Evolutionary conservation across 2,113 vertebrate species (phyloP), one percentile per base, ranked within the genome.

Genomic region (Rhipidura dahli): DNA sequence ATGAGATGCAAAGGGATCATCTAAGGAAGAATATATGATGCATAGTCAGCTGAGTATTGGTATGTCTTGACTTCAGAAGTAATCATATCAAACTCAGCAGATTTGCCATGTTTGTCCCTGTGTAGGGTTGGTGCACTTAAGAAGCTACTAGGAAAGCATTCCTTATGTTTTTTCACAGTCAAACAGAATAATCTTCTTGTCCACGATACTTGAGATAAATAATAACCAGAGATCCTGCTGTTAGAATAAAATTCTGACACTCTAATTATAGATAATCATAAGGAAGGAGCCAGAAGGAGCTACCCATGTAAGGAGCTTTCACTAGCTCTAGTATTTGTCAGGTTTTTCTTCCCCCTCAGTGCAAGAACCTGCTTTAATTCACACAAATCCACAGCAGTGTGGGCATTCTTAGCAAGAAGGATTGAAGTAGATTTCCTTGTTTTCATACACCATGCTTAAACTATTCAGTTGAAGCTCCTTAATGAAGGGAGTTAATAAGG

Each of bases 301-400:
- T 42, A 27, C 10, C 11, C 45, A 8, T 15, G 16, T n/a, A 68
- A 75, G 15, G 10, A 79, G 50, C 23, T 83, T 75, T 28, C 15
- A 22, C 33, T 85, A 68, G 10, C 14, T 69, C 33, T 51, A 26
- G 3, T 51, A 26, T 53, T 30, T 45, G 16, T 53, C 33, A 21
- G 5, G 53, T 53, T 37, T 35, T 19, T 18, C 2, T n/a, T n/a
- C n/a, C n/a, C 1, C 4, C 27, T 2, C 9, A 7, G 12, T 42
- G 20, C 15, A 64, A 66, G 27, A 63, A 51, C 5, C 16, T 63
- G 3, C 6, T 82, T 82, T 66, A 61, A 61, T 89, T 83, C 21
- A 35, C 60, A 80, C 23, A 85, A 84, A 80, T n/a, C n/a, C 17
- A 42, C 15, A 37, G 20, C 2, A 4, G 8, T 56, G 15, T 15